A percentile compares a stretch with the other conserved stretches of the same genome.
Conservation (phyloP, 2,797 vertebrate species). For the Enteromius viviparus region DNA sequence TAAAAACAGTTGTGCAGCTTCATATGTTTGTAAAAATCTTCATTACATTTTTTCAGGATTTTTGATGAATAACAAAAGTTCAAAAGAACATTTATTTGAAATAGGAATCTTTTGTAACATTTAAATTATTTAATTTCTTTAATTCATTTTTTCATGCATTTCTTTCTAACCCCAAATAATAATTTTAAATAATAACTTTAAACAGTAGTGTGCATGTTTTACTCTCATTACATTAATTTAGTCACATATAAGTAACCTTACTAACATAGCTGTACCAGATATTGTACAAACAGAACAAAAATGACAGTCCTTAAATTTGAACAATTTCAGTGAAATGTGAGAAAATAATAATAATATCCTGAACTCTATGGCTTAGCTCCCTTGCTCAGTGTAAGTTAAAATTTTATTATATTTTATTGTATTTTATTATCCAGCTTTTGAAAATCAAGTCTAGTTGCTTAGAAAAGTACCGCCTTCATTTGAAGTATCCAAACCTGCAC, state of each 20-base stretch:
- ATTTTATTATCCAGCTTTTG: not conserved
- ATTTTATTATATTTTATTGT: too few species aligned
- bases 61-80: not conserved
- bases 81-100: not conserved
- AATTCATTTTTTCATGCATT: too few species aligned
- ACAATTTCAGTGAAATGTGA: not conserved
- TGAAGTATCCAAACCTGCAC: not conserved
- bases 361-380: not conserved
- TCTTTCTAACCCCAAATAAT: not conserved
- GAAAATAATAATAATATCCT: not conserved
- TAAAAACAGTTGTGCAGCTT: not conserved
- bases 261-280: not conserved
- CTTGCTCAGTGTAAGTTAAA: not conserved
- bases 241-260: not conserved
- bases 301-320: not conserved
- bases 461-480: not conserved
- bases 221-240: not conserved
- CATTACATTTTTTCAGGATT: not conserved
- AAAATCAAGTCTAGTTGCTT: not conserved
- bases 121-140: too few species aligned
- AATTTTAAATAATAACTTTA: too few species aligned
- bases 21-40: not conserved
- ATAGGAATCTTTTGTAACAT: not conserved
- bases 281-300: not conserved
- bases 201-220: not conserved